Evolutionary conservation across 2,797 vertebrate species (phyloP).

Genomic region (Peromyscus nudipes): DNA sequence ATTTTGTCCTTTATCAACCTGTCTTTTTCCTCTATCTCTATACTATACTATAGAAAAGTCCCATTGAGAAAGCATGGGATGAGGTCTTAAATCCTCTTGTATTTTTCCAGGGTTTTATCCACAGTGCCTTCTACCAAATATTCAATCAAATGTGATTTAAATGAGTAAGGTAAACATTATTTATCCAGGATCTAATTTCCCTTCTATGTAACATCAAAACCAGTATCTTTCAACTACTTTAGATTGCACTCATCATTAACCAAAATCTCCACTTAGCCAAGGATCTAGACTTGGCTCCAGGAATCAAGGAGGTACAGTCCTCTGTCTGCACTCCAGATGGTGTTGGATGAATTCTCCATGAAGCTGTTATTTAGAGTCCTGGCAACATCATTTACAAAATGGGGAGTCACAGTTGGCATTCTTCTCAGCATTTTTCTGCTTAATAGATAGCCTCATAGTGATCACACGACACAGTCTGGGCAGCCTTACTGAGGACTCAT

Average conservation of each 20-base stretch:
- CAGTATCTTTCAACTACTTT: slow-evolving; percentile 58
- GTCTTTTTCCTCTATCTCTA: neutral
- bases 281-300: slow-evolving; percentile 54
- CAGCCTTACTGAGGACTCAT: slow-evolving; percentile 59
- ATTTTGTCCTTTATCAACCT: neutral
- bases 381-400: slow-evolving; percentile 69
- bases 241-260: slow-evolving; percentile 51
- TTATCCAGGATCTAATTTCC: slow-evolving; percentile 57
- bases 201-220: slow-evolving; percentile 62
- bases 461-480: slow-evolving; percentile 60
- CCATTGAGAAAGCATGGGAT: neutral
- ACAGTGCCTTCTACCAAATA: neutral
- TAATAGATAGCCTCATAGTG: slow-evolving; percentile 69
- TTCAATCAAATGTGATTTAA: slow-evolving; percentile 27
- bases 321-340: slow-evolving; percentile 66
- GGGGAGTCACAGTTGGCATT: slow-evolving; percentile 59
- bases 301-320: slow-evolving; percentile 62
- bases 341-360: slow-evolving; percentile 57
- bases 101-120: slow-evolving; percentile 25
- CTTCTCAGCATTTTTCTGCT: slow-evolving; percentile 61
- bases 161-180: slow-evolving; percentile 43
- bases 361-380: slow-evolving; percentile 71
- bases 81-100: neutral
- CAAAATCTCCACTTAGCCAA: slow-evolving; percentile 51
- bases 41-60: neutral